These are phyloP conservation scores for Omphaloscelis lunosa DNA, from an alignment of 2,888 invertebrate species.

Conservation along the genomic window DNA sequence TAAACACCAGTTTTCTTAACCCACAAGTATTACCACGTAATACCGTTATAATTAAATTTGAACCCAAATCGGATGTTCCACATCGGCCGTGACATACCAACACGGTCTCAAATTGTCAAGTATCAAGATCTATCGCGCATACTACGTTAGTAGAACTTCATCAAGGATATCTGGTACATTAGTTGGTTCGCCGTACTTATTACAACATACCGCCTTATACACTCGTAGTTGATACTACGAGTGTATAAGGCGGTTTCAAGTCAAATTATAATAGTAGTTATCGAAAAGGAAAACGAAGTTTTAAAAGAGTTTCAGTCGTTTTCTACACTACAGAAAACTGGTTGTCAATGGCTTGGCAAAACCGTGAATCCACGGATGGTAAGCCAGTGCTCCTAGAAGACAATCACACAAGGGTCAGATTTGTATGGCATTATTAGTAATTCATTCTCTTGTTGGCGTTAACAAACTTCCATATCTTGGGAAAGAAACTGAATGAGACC, in stretches of 20 bases:
- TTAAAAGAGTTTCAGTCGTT: not conserved
- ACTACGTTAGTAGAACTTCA: conserved; percentile 20
- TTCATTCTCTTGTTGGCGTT: not conserved
- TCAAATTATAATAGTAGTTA: not conserved
- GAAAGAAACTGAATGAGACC: not conserved
- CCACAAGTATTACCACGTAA: not conserved
- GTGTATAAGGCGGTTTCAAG: not conserved
- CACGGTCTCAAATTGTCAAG: conserved; percentile 24
- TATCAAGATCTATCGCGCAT: conserved; percentile 21
- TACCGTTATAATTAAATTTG: conserved; percentile 15
- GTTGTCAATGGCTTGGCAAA: not conserved
- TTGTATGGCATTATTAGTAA: not conserved
- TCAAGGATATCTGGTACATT: conserved; percentile 33
- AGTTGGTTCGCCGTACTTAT: not conserved
- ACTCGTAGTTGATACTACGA: too few relatives aligned
- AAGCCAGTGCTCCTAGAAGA: not conserved
- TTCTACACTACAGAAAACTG: not conserved
- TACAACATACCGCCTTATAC: too few relatives aligned
- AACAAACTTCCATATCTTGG: not conserved
- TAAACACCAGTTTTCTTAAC: not conserved
- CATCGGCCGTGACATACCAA: conserved; percentile 27
- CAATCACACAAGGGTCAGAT: not conserved
- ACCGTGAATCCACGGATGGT: not conserved
- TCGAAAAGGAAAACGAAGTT: not conserved
- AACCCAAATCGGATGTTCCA: not conserved